Conservation (phyloP, 2,797 vertebrate genomes). For the Bovichtus diacanthus region DNA sequence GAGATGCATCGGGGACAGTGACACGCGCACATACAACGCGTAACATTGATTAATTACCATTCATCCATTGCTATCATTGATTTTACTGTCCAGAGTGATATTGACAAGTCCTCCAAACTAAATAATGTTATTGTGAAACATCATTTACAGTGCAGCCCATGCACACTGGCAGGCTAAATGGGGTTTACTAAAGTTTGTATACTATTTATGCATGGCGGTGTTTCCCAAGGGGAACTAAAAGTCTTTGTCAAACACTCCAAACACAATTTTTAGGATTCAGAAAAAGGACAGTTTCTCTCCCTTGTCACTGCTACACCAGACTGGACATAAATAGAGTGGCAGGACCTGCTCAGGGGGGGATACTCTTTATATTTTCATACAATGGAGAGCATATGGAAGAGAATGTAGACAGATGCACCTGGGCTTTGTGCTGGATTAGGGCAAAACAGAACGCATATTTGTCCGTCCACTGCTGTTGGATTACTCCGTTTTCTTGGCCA, state of each 20-base stretch:
- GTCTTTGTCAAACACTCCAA: conserved; percentile 22
- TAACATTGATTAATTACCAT: conserved; percentile 42
- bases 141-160: conserved; percentile 30
- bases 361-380: conserved; percentile 2
- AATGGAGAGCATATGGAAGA: conserved; percentile 10
- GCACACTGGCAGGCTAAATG: conserved; percentile 16
- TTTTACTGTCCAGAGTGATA: conserved; percentile 37
- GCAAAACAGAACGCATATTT: background rate
- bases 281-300: background rate
- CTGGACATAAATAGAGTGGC: background rate
- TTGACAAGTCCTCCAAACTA: conserved; percentile 42
- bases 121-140: conserved; percentile 35
- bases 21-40: background rate
- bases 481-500: background rate
- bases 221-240: conserved; percentile 13
- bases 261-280: conserved; percentile 1
- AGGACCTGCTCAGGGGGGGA: background rate
- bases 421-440: background rate
- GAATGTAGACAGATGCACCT: conserved; percentile 8
- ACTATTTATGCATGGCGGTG: conserved; percentile 7
- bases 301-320: background rate
- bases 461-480: background rate
- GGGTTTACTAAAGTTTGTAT: conserved; percentile 4
- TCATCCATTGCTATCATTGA: conserved; percentile 41
- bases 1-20: background rate